Base-by-base conservation (phyloP, 2,888 invertebrate genomes). In the Pycnomerus fuliginosus region DNA sequence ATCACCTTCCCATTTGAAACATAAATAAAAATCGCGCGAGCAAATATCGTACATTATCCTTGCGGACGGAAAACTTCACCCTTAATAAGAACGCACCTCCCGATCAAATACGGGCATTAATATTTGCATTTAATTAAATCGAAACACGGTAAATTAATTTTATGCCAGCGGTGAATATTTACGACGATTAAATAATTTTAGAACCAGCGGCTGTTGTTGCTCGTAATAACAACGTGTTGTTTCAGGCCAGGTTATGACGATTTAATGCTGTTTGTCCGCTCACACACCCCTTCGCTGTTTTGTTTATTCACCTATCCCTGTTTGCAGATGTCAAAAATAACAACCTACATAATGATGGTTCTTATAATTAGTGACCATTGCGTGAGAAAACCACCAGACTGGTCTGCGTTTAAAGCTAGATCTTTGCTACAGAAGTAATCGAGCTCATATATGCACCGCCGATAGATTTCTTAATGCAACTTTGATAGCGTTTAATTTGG, bases 1-100 rank as follows among this genome's bases (percentile, higher is more conserved):
- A 64, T 67, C 67, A 64, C 67, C 65, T 65, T 55, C 64, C 64
- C 66, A 62, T 66, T 68, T 65, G 65, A 65, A 62, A 61, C 58
- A 50, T 55, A 59, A 54, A 50, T 48, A 57, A 53, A 44, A 51
- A 36, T n/a, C n/a, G n/a, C n/a, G n/a, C n/a, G n/a, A n/a, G n/a
- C n/a, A n/a, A n/a, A n/a, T n/a, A n/a, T n/a, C n/a, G n/a, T n/a
- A n/a, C n/a, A n/a, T n/a, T n/a, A n/a, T n/a, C n/a, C n/a, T n/a
- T n/a, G n/a, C n/a, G n/a, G n/a, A n/a, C n/a, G n/a, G n/a, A n/a
- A n/a, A n/a, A n/a, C n/a, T n/a, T n/a, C 32, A 32, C 33, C 40
- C 40, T 25, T 28, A 30, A n/a, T n/a, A n/a, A n/a, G n/a, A 29
- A 37, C 38, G 27, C 30, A 40, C 40, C 40, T 22, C 16, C 49